phyloP scores from a whole-genome alignment of 2,113 vertebrate genomes.

The Triplophysa dalaica region DNA sequence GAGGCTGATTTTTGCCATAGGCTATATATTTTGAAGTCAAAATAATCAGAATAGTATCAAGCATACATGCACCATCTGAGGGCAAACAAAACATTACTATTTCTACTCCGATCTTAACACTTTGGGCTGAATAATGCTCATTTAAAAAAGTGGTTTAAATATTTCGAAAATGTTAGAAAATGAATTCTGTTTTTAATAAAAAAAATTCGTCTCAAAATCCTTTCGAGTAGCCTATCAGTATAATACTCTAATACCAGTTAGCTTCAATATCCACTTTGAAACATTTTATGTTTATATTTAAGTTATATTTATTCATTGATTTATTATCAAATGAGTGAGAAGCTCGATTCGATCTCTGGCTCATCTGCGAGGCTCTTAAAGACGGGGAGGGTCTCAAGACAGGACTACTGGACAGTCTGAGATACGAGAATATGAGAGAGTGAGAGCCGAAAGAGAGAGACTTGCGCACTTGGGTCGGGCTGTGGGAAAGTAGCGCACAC shows the following conservation, averaged over 20 bases:
- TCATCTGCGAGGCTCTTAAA: conserved; percentile 5
- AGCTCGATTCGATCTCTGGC: neutral
- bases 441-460: neutral
- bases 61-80: neutral
- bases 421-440: conserved; percentile 9
- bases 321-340: no score
- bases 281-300: no score
- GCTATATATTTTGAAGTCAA: neutral
- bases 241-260: no score
- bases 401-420: conserved; percentile 5
- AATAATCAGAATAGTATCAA: neutral
- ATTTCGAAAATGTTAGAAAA: no score
- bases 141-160: no score
- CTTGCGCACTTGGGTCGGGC: conserved; percentile 20
- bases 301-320: no score
- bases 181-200: no score
- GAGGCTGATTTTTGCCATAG: neutral
- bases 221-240: no score
- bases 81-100: neutral
- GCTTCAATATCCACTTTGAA: no score
- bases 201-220: no score
- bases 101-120: no score
- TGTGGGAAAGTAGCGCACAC: conserved; percentile 6
- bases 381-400: conserved; percentile 49
- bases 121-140: no score